phyloP scores from a whole-genome alignment of 2,797 vertebrate genomes.

The Sebastes vulpes region DNA sequence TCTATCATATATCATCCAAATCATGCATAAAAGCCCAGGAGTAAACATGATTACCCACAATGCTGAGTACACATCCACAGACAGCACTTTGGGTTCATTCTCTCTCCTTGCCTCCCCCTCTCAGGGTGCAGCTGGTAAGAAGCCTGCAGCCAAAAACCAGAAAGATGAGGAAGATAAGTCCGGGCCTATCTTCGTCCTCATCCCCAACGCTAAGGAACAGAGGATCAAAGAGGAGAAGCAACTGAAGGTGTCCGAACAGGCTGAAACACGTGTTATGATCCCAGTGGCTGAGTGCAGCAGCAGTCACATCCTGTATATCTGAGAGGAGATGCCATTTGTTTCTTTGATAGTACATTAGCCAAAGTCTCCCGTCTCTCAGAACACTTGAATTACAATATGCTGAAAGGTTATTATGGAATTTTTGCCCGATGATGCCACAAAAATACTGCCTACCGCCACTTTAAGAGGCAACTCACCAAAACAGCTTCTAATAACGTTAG shows the following conservation, averaged over 20 bases:
- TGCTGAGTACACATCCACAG: neutral
- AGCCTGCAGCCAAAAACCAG: conserved; percentile 88
- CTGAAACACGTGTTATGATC: neutral
- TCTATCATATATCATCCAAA: neutral
- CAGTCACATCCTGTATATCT: neutral
- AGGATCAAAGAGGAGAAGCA: conserved; percentile 96
- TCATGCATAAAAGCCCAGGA: neutral
- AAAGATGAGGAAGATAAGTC: conserved; percentile 97
- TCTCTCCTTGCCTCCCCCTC: neutral
- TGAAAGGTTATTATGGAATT: no score
- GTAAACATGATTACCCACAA: neutral
- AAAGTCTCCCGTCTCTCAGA: no score
- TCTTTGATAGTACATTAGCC: no score
- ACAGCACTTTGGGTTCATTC: neutral
- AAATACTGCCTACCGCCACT: no score
- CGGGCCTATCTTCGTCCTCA: conserved; percentile 92
- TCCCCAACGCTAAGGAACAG: conserved; percentile 96
- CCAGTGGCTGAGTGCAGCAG: neutral
- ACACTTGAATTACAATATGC: no score
- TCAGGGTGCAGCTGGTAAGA: conserved; percentile 91
- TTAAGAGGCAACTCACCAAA: no score
- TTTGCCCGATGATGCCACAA: no score
- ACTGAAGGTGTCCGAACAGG: conserved; percentile 87
- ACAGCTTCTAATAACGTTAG: no score
- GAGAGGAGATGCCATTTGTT: neutral